Conservation (phyloP, 2,113 vertebrate genomes). For the Prinia subflava region DNA sequence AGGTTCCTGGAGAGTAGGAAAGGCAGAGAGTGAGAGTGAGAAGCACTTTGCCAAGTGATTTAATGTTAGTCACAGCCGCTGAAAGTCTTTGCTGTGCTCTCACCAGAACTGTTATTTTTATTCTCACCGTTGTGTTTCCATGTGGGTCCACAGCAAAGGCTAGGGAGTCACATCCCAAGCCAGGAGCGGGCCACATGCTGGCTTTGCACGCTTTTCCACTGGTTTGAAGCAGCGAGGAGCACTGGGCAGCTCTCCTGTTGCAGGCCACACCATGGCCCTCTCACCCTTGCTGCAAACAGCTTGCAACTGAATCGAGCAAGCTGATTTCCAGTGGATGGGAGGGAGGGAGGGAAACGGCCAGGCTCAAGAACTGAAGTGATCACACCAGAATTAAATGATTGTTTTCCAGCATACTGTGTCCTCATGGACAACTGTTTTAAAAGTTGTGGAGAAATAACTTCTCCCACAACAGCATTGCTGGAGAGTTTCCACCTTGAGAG, state of each 20-base stretch:
- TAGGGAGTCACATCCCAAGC: not conserved
- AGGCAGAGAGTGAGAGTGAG: not conserved
- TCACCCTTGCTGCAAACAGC: not conserved
- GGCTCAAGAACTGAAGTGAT: not conserved
- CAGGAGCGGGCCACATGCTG: rapidly evolving
- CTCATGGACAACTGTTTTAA: not conserved
- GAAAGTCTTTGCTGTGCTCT: not conserved
- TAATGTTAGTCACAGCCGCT: not conserved
- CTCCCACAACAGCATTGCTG: not conserved
- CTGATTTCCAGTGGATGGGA: not conserved
- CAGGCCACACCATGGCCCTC: rapidly evolving
- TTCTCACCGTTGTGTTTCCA: not conserved
- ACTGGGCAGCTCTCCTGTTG: rapidly evolving
- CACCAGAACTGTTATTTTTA: not conserved
- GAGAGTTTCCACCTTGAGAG: not conserved
- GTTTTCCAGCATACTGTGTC: not conserved
- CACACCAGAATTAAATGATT: not conserved
- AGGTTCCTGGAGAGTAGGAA: not conserved
- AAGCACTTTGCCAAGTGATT: not conserved
- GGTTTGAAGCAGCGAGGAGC: not conserved
- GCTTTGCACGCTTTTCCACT: rapidly evolving
- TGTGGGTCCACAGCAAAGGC: not conserved
- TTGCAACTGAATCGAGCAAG: not conserved
- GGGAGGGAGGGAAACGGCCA: not conserved
- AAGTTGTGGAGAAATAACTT: conserved; percentile 4